These are phyloP conservation scores for Furcifer pardalis DNA, from an alignment of 2,797 vertebrate genomes.

Conservation along the genomic window DNA sequence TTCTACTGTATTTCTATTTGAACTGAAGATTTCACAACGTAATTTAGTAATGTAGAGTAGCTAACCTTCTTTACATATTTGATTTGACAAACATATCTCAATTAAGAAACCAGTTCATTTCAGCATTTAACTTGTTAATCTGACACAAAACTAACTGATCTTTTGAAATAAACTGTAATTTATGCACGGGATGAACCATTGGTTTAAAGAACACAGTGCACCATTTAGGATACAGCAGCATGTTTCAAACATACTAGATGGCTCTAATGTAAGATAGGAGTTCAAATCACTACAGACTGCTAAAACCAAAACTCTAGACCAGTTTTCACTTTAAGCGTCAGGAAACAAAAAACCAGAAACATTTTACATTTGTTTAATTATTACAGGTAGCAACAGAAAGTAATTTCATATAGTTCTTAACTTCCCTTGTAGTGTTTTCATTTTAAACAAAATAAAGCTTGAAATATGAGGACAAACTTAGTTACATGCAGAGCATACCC, in stretches of 20 bases:
- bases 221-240: background rate
- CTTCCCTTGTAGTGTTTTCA: no score
- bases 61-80: background rate
- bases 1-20: background rate
- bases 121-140: background rate
- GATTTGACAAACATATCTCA: background rate
- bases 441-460: no score
- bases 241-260: slow-evolving; percentile 20
- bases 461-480: no score
- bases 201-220: background rate
- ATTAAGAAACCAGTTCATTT: background rate
- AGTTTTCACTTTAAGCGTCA: background rate
- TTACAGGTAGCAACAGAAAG: no score
- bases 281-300: no score
- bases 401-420: no score
- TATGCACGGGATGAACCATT: fast-evolving
- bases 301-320: background rate
- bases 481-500: no score
- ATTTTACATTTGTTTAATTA: no score
- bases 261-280: no score
- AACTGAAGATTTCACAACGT: slow-evolving; percentile 40
- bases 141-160: fast-evolving
- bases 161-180: background rate
- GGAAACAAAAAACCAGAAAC: no score
- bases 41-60: slow-evolving; percentile 26